Evolutionary conservation across 1,140 invertebrate genomes (phyloP).

Genomic region (Ceratosolen solmsi): DNA sequence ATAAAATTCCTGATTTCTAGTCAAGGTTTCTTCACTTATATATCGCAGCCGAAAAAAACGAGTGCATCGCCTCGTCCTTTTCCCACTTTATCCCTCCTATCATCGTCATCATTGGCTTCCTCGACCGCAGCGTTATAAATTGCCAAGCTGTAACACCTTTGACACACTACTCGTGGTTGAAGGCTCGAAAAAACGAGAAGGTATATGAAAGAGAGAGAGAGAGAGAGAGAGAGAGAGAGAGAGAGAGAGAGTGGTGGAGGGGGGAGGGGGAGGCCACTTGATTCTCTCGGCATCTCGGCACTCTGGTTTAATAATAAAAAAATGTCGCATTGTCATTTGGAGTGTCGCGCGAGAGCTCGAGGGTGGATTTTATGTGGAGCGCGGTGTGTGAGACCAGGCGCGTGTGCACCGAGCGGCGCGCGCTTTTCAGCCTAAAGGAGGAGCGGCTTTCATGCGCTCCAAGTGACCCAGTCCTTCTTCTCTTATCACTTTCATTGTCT

Average conservation of each 20-base stretch:
- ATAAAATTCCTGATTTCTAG: too few species aligned
- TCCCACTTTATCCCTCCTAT: too few species aligned
- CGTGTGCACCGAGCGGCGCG: not conserved
- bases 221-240: not conserved
- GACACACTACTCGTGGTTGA: not conserved
- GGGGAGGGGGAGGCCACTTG: slow-evolving; percentile 53
- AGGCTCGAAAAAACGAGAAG: not conserved
- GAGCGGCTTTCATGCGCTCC: not conserved
- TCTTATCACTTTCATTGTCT: not conserved
- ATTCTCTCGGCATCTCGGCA: slow-evolving; percentile 56
- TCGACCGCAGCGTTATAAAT: not conserved
- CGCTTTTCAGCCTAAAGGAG: slow-evolving; percentile 33
- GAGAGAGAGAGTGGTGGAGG: slow-evolving; percentile 50
- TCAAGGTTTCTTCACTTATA: too few species aligned
- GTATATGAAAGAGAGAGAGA: not conserved
- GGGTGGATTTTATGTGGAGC: slow-evolving; percentile 58
- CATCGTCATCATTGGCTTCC: not conserved
- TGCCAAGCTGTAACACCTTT: not conserved
- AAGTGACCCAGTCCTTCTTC: slow-evolving; percentile 16
- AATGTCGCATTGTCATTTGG: slow-evolving; percentile 67
- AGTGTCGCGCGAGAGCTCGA: slow-evolving; percentile 57
- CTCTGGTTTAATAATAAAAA: slow-evolving; percentile 69
- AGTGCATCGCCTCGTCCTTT: too few species aligned
- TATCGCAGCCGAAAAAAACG: too few species aligned
- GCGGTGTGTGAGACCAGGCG: not conserved